Conservation (phyloP, 2,113 vertebrate genomes). For the Notiomystis cincta region DNA sequence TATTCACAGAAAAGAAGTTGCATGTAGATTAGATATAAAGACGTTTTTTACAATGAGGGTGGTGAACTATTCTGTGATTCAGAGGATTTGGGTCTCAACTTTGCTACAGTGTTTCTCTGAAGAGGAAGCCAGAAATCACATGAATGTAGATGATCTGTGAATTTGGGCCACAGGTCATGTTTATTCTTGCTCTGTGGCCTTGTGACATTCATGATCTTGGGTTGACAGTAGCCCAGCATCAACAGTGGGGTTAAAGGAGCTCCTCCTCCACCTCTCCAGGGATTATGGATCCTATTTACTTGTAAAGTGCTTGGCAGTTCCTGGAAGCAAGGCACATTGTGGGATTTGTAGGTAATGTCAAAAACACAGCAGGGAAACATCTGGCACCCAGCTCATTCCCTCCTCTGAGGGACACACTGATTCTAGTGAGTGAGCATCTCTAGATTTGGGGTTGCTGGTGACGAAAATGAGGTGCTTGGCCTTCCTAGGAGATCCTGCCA, state of each 20-base stretch:
- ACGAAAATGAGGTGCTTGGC: not conserved
- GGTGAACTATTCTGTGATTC: not conserved
- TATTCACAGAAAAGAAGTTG: not conserved
- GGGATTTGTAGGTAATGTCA: not conserved
- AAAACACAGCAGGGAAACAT: not conserved
- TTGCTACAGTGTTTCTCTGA: not conserved
- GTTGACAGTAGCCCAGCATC: not conserved
- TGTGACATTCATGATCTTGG: fast-evolving
- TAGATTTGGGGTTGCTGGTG: not conserved
- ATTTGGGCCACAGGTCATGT: not conserved
- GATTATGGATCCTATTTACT: not conserved
- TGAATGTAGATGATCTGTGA: not conserved
- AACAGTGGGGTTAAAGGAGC: not conserved
- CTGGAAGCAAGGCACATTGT: not conserved
- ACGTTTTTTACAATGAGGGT: not conserved
- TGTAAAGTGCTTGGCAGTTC: not conserved
- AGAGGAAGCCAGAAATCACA: not conserved
- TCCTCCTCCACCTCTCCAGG: not conserved
- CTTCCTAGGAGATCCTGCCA: not conserved
- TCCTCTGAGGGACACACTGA: not conserved
- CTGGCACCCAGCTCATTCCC: not conserved
- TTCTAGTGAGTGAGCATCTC: fast-evolving
- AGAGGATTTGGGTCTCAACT: not conserved
- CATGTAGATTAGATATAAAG: not conserved
- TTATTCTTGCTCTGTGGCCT: not conserved